These are phyloP conservation scores for Calyptomena viridis DNA, from an alignment of 2,113 vertebrate species.

Conservation along the genomic window DNA sequence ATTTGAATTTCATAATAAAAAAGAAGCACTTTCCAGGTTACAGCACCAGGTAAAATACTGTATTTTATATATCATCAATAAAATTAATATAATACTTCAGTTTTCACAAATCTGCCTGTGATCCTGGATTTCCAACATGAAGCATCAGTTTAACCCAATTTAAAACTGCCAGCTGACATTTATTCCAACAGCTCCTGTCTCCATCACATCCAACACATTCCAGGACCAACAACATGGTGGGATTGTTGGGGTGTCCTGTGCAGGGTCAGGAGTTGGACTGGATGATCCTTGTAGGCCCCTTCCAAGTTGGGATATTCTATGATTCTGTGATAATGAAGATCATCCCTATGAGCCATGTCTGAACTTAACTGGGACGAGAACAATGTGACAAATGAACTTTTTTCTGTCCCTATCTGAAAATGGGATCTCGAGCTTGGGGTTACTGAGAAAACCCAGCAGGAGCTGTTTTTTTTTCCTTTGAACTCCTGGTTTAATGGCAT, in stretches of 20 bases:
- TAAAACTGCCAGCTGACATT: background rate
- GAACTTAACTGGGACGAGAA: background rate
- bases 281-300: background rate
- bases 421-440: background rate
- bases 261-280: background rate
- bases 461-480: background rate
- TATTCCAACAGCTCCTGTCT: background rate
- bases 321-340: background rate
- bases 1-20: background rate
- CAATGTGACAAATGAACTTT: background rate
- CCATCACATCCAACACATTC: background rate
- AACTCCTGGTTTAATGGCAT: background rate
- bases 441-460: background rate
- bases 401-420: background rate
- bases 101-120: background rate
- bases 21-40: background rate
- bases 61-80: background rate
- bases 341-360: background rate
- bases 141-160: background rate
- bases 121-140: background rate
- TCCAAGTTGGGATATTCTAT: background rate
- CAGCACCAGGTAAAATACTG: background rate
- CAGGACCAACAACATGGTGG: background rate
- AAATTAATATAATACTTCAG: background rate
- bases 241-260: background rate